These are phyloP conservation scores for Lepus americanus DNA, from an alignment of 2,113 vertebrate genomes.

Conservation along the genomic window DNA sequence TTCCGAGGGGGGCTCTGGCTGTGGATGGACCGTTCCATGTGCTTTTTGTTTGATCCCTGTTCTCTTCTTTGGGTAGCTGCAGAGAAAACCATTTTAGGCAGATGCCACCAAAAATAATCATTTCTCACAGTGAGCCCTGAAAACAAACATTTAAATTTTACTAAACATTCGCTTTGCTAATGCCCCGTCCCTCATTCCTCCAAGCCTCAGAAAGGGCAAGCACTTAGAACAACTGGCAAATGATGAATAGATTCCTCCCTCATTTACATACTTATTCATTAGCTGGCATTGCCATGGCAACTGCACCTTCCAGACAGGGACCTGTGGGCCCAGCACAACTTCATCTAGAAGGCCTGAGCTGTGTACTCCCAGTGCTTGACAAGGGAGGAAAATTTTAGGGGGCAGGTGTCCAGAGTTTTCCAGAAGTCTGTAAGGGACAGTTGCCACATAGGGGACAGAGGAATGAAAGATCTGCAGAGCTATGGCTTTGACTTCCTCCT, in stretches of 20 bases:
- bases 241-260: conserved; percentile 61
- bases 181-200: neutral
- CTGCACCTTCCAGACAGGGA: conserved; percentile 50
- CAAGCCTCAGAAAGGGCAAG: conserved; percentile 57
- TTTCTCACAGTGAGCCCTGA: conserved; percentile 27
- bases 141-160: conserved; percentile 53
- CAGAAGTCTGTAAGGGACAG: neutral
- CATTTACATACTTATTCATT: conserved; percentile 78
- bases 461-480: neutral
- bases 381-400: neutral
- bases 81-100: neutral
- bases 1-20: neutral
- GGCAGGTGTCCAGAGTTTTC: neutral
- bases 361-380: neutral
- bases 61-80: neutral
- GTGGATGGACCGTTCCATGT: neutral
- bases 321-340: conserved; percentile 53
- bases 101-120: neutral
- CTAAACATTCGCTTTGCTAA: conserved; percentile 2
- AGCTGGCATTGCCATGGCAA: conserved; percentile 72
- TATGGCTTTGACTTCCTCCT: neutral
- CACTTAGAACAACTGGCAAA: conserved; percentile 54
- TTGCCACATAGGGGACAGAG: neutral
- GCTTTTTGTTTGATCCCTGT: neutral
- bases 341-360: conserved; percentile 39